These are phyloP conservation scores for Apamea epomidion DNA, from an alignment of 2,888 invertebrate genomes.

Conservation along the genomic window DNA sequence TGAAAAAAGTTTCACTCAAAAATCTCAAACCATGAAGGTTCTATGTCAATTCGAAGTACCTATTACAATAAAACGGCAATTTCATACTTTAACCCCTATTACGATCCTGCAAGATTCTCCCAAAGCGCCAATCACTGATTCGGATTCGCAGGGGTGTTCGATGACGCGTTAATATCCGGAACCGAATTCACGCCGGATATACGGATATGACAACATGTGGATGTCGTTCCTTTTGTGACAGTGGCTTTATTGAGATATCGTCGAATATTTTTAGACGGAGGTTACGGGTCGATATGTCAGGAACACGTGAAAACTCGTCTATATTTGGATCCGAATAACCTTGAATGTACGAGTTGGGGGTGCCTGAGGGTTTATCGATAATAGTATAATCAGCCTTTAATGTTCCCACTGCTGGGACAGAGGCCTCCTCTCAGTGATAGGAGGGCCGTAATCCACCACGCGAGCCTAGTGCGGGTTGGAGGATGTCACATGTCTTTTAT, in stretches of 20 bases:
- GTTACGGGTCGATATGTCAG: not conserved
- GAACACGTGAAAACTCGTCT: not conserved
- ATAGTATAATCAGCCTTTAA: too few relatives aligned
- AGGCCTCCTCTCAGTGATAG: too few relatives aligned
- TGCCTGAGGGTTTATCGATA: not conserved
- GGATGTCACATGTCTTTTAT: too few relatives aligned
- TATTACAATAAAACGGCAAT: too few relatives aligned
- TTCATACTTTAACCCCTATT: too few relatives aligned
- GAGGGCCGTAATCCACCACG: too few relatives aligned
- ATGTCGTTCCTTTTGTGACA: conserved; percentile 20
- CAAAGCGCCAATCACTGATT: conserved; percentile 40
- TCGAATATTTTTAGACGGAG: not conserved
- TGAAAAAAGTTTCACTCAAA: too few relatives aligned
- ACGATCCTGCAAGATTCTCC: conserved; percentile 1
- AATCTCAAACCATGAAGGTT: too few relatives aligned
- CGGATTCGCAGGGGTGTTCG: conserved; percentile 33
- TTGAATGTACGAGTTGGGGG: not conserved
- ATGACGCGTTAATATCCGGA: conserved; percentile 57
- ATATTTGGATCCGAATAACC: not conserved
- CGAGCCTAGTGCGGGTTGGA: too few relatives aligned
- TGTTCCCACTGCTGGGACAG: too few relatives aligned
- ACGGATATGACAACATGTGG: conserved; percentile 40
- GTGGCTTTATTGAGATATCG: conserved; percentile 23
- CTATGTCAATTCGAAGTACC: too few relatives aligned
- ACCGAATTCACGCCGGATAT: conserved; percentile 16